Evolutionary conservation across 2,113 vertebrate species (phyloP).

Genomic region (Macquaria ambigua): DNA sequence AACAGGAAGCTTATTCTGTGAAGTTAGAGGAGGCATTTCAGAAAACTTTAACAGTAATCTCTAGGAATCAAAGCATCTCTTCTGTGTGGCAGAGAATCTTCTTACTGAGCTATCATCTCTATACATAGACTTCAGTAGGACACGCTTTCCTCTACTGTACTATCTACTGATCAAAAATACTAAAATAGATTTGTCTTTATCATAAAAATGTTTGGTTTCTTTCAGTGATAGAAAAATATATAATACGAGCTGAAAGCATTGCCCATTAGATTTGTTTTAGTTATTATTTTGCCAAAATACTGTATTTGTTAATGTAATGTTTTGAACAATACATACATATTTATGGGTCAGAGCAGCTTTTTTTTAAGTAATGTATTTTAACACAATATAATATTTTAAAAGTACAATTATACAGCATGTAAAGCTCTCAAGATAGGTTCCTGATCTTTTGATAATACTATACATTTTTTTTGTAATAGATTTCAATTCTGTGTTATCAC

Average conservation of each 20-base stretch:
- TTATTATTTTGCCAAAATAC: background rate
- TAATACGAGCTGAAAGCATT: background rate
- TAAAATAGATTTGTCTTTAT: background rate
- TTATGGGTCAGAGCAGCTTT: background rate
- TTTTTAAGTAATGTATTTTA: background rate
- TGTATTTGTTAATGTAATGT: background rate
- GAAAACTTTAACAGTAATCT: background rate
- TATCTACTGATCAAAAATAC: background rate
- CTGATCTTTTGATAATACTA: background rate
- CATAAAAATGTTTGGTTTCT: background rate
- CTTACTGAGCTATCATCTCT: background rate
- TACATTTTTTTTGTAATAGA: background rate
- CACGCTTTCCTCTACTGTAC: background rate
- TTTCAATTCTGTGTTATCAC: background rate
- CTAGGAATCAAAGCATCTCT: background rate
- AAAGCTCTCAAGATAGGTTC: background rate
- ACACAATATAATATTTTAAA: background rate
- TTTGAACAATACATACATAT: background rate
- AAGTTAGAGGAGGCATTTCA: background rate
- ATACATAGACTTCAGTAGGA: background rate
- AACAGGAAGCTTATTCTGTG: background rate
- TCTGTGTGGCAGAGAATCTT: background rate
- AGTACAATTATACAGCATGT: background rate
- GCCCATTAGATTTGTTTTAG: background rate
- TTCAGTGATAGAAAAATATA: background rate